Percentiles rank a stretch among this genome's conserved stretches.
These are phyloP conservation scores for Eleginops maclovinus DNA, from an alignment of 2,113 vertebrate species.

Conservation along the genomic window DNA sequence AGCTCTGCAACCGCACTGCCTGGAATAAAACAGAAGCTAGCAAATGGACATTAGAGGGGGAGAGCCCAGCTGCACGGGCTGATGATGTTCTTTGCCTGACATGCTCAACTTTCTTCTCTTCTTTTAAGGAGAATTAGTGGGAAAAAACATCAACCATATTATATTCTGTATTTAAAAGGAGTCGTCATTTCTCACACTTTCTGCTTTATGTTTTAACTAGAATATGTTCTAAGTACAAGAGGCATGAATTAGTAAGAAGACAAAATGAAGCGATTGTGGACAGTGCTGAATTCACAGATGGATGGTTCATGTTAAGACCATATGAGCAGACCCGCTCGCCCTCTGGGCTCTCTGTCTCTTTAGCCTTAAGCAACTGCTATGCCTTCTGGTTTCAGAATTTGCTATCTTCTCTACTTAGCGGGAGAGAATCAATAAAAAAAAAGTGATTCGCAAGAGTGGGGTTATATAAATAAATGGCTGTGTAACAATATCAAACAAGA, in stretches of 20 bases:
- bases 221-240: background rate
- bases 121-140: background rate
- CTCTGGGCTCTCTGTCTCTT: background rate
- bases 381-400: conserved; percentile 44
- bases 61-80: conserved; percentile 33
- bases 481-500: background rate
- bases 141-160: background rate
- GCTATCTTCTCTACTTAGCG: background rate
- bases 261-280: conserved; percentile 15
- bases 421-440: conserved; percentile 4
- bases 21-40: conserved; percentile 45
- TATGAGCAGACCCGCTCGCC: conserved; percentile 7
- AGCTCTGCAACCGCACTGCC: conserved; percentile 21
- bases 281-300: conserved; percentile 37
- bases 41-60: conserved; percentile 52
- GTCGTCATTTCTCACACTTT: background rate
- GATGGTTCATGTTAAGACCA: conserved; percentile 36
- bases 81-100: conserved; percentile 10
- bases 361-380: conserved; percentile 33
- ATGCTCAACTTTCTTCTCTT: conserved; percentile 3
- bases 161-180: conserved; percentile 14
- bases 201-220: background rate
- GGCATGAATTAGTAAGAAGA: conserved; percentile 30
- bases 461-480: background rate
- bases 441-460: background rate